A percentile compares a stretch with the other conserved stretches of the same genome.
Evolutionary conservation across 2,113 vertebrate genomes (phyloP).

Genomic region (Calyptomena viridis): DNA sequence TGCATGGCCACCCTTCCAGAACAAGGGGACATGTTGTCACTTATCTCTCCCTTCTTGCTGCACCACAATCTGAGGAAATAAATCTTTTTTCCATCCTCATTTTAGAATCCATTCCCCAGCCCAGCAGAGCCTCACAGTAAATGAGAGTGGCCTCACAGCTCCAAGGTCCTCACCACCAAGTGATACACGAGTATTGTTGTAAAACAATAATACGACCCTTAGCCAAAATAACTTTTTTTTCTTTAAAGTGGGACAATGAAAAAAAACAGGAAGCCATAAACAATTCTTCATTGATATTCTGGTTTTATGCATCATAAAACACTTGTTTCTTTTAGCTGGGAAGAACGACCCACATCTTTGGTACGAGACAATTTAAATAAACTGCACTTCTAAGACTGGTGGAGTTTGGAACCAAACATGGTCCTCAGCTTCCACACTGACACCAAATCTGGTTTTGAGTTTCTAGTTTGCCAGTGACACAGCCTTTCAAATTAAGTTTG

Average conservation of each 20-base stretch:
- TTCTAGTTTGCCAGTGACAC: not conserved
- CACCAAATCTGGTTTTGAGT: not conserved
- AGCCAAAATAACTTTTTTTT: conserved; percentile 14
- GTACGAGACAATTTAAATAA: not conserved
- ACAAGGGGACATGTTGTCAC: not conserved
- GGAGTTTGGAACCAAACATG: not conserved
- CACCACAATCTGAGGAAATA: not conserved
- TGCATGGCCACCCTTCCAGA: not conserved
- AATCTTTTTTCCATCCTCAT: not conserved
- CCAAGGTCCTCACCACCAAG: conserved; percentile 30
- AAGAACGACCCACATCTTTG: not conserved
- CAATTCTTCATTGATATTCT: conserved; percentile 47
- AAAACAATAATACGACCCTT: conserved; percentile 34
- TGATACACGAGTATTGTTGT: conserved; percentile 45
- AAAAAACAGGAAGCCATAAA: conserved; percentile 59
- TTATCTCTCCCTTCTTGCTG: not conserved
- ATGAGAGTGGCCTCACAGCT: not conserved
- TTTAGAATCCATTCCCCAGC: conserved; percentile 1
- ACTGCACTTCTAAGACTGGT: not conserved
- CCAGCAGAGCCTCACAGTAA: not conserved
- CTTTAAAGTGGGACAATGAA: not conserved
- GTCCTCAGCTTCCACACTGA: not conserved
- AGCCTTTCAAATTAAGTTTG: not conserved
- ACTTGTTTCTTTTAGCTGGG: conserved; percentile 9
- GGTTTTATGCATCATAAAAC: not conserved